Percentiles rank a stretch among this genome's conserved stretches.
phyloP scores from a whole-genome alignment of 1,140 invertebrate genomes.

The Aphaenogaster ashmeadi region DNA sequence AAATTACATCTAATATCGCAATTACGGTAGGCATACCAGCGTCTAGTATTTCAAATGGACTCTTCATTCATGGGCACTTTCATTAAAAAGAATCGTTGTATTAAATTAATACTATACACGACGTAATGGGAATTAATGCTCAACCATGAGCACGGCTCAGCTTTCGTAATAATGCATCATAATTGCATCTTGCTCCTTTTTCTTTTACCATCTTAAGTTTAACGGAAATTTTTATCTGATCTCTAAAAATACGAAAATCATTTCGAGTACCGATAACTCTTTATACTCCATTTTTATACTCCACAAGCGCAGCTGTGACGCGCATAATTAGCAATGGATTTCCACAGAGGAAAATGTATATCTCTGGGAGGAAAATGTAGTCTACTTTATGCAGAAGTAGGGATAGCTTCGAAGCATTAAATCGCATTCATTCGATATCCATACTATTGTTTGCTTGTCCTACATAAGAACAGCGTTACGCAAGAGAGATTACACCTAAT shows the following conservation, averaged over 20 bases:
- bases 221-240: neutral
- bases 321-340: conserved; percentile 16
- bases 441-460: conserved; percentile 52
- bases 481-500: conserved; percentile 54
- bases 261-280: neutral
- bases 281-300: neutral
- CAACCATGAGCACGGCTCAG: conserved; percentile 17
- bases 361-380: neutral
- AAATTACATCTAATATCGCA: conserved; percentile 44
- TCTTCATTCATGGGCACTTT: conserved; percentile 42
- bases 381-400: neutral
- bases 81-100: conserved; percentile 30
- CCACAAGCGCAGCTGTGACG: neutral
- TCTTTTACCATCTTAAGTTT: neutral
- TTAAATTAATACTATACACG: conserved; percentile 40
- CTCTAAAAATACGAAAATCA: neutral
- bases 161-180: conserved; percentile 30
- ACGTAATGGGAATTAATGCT: conserved; percentile 45
- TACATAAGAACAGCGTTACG: conserved; percentile 47
- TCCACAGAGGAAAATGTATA: neutral
- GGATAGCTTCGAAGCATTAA: neutral
- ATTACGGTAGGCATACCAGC: neutral
- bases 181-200: neutral
- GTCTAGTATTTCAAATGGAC: conserved; percentile 34
- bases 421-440: conserved; percentile 12